phyloP scores from a whole-genome alignment of 2,888 invertebrate genomes.

The Parnassius orleans region DNA sequence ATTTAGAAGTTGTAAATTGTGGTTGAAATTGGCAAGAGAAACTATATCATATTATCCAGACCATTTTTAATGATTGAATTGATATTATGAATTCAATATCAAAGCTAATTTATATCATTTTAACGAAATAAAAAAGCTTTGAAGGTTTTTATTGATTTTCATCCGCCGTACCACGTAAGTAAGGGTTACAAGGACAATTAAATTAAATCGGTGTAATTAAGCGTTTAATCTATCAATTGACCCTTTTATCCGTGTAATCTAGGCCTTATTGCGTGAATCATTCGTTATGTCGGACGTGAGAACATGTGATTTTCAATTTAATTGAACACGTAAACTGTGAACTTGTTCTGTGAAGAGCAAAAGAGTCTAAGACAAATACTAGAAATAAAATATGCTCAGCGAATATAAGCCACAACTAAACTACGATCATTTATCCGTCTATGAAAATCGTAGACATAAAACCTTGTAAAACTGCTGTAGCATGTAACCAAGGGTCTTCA shows the following conservation, averaged over 20 bases:
- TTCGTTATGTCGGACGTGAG: slow-evolving; percentile 11
- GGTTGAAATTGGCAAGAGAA: no score
- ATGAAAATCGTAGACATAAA: no score
- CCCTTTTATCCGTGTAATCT: slow-evolving; percentile 14
- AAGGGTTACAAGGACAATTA: slow-evolving; percentile 18
- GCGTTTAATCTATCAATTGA: slow-evolving; percentile 20
- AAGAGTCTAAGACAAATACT: no score
- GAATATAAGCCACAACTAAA: no score
- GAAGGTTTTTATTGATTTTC: not conserved
- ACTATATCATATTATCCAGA: no score
- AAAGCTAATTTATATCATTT: not conserved
- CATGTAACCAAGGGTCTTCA: no score
- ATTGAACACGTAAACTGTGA: no score
- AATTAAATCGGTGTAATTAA: slow-evolving; percentile 18
- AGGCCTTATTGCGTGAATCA: slow-evolving; percentile 8
- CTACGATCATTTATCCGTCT: no score
- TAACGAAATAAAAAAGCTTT: not conserved
- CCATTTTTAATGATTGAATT: not conserved
- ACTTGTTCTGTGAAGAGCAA: not conserved
- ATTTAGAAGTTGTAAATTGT: no score
- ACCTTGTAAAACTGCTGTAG: no score
- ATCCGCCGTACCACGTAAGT: not conserved
- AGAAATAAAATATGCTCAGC: no score
- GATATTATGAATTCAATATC: not conserved
- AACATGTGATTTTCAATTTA: not conserved